A percentile compares a stretch with the other conserved stretches of the same genome.
phyloP scores from a whole-genome alignment of 2,113 vertebrate species.

The Crotalus helleri region DNA sequence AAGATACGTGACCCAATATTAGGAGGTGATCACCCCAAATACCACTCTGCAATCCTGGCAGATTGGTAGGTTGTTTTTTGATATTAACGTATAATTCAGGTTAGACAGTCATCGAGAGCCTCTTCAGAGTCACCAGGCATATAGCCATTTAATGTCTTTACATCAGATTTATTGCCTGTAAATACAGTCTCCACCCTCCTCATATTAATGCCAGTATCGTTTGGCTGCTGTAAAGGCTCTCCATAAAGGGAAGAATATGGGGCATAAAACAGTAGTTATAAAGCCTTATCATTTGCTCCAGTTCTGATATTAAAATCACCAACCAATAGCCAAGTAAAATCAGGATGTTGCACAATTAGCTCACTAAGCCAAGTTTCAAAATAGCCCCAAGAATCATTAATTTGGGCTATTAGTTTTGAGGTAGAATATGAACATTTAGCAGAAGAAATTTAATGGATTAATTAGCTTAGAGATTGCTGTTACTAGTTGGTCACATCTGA shows the following conservation, averaged over 20 bases:
- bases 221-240: neutral
- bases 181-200: neutral
- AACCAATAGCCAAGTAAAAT: neutral
- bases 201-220: neutral
- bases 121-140: neutral
- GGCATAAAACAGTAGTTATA: neutral
- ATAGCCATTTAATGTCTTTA: neutral
- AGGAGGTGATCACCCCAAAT: neutral
- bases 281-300: neutral
- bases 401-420: neutral
- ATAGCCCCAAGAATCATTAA: neutral
- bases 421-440: neutral
- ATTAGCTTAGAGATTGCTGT: neutral
- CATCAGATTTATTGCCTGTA: neutral
- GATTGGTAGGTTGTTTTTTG: neutral
- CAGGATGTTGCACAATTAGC: neutral
- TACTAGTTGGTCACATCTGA: neutral
- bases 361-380: neutral
- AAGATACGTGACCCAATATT: neutral
- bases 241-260: neutral
- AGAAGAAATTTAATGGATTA: neutral
- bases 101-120: neutral
- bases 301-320: neutral
- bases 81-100: neutral
- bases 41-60: neutral